phyloP scores from a whole-genome alignment of 2,888 invertebrate genomes.

The Shargacucullia verbasci region DNA sequence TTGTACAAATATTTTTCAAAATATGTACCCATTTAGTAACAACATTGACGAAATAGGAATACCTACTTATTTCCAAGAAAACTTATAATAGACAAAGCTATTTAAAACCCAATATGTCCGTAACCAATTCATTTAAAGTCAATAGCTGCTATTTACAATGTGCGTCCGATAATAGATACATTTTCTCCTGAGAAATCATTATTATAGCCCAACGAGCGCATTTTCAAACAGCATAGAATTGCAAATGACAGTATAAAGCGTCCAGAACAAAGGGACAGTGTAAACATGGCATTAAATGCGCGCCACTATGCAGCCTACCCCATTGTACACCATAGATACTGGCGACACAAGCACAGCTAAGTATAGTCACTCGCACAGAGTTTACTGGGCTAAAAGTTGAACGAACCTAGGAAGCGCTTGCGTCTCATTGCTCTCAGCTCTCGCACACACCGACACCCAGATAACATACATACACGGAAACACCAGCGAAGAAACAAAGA shows the following conservation, averaged over 20 bases:
- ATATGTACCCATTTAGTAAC: neutral
- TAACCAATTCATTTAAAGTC: conserved; percentile 33
- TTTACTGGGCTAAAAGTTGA: conserved; percentile 90
- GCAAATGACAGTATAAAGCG: conserved; percentile 61
- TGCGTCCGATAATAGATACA: conserved; percentile 30
- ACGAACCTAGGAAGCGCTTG: conserved; percentile 83
- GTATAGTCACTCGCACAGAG: conserved; percentile 78
- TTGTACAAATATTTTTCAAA: neutral
- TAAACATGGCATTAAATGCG: conserved; percentile 68
- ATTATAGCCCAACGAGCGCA: conserved; percentile 42
- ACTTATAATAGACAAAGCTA: conserved; percentile 5
- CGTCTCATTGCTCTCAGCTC: conserved; percentile 83
- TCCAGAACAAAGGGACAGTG: conserved; percentile 71
- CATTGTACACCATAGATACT: conserved; percentile 66
- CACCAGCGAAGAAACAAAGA: conserved; percentile 72
- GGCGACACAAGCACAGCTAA: conserved; percentile 61
- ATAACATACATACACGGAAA: conserved; percentile 61
- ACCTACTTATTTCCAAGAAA: conserved; percentile 8
- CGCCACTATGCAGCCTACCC: conserved; percentile 67
- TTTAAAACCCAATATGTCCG: conserved; percentile 15
- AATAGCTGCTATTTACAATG: conserved; percentile 31
- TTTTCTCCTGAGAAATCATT: conserved; percentile 43
- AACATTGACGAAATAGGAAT: neutral
- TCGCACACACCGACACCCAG: conserved; percentile 73
- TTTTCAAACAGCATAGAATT: conserved; percentile 55